A percentile compares a stretch with the other conserved stretches of the same genome.
phyloP scores from a whole-genome alignment of 2,113 vertebrate species.

The Steatornis caripensis region DNA sequence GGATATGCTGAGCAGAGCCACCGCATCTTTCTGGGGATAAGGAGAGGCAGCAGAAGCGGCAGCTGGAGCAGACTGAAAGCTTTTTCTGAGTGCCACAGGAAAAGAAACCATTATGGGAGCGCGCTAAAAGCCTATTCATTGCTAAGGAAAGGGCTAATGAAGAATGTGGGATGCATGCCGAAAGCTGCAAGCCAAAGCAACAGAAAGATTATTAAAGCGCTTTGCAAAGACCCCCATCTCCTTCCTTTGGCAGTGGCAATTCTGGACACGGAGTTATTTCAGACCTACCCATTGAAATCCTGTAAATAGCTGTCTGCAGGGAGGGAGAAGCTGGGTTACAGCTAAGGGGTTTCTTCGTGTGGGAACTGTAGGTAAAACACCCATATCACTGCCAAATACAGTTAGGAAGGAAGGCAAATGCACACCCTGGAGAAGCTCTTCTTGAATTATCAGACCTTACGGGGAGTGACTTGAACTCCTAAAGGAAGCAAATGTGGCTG shows the following conservation, averaged over 20 bases:
- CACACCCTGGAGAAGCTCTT: background rate
- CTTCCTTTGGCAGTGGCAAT: slow-evolving; percentile 15
- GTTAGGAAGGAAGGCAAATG: background rate
- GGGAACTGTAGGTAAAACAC: background rate
- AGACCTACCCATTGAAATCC: background rate
- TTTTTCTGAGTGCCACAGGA: slow-evolving; percentile 25
- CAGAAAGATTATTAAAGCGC: slow-evolving; percentile 13
- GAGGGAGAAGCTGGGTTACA: background rate
- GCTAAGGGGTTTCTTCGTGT: background rate
- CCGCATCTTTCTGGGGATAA: background rate
- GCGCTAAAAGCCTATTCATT: slow-evolving; percentile 60
- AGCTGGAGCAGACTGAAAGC: slow-evolving; percentile 38
- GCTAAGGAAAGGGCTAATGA: slow-evolving; percentile 52
- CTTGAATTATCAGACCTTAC: background rate
- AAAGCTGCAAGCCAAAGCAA: slow-evolving; percentile 5
- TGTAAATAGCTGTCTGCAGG: slow-evolving; percentile 17
- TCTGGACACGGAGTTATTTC: background rate
- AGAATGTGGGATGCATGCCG: slow-evolving; percentile 42
- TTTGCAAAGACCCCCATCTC: background rate
- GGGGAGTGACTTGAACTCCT: background rate
- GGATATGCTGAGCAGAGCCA: background rate
- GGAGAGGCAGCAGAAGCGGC: background rate
- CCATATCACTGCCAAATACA: background rate
- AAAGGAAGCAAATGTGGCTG: background rate
- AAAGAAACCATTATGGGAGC: slow-evolving; percentile 18